Evolutionary conservation across 2,888 invertebrate species (phyloP), one percentile per base, ranked within the genome.

Genomic region (Hirudinaria manillensis): DNA sequence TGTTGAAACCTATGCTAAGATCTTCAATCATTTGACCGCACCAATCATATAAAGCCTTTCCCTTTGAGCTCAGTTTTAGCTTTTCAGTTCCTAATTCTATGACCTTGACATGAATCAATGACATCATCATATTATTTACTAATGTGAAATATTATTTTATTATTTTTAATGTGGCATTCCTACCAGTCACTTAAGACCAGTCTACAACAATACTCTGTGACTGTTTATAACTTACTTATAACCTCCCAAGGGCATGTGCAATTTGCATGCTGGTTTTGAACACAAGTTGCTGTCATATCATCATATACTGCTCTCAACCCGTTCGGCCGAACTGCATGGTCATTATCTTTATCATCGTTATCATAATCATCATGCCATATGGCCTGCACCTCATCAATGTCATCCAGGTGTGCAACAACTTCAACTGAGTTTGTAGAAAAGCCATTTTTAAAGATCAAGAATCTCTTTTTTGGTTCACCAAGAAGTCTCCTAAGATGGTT

Each of bases 371-470:
- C 19, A 70, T 7, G 38, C 36, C 19, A n/a, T 70, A 1, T 21
- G 16, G 13, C 19, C 19, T 51, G 10, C 10, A 68, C 68, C 68
- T 68, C 68, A n/a, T 68, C 68, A 32, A 68, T 36, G 32, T 32
- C 68, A 68, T 68, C 36, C 32, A 82, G 79, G 77, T 84, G 83
- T 21, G 84, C 82, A 6, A 85, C 83, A 36, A 84, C 79, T 78
- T 85, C 85, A n/a, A 81, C 78, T 4, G 83, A 82, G 74, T 83
- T 82, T 24, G 79, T 81, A 36, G 82, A 80, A 34, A 80, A 79
- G 7, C 85, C 84, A 78, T 85, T 85, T 74, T 80, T 81, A 78
- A 82, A 85, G 29, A 84, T 82, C 70, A 85, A 80, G 56, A 85
- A 82, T 55, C 85, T 76, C 29, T 84, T 80, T 76, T 81, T 80